Evolutionary conservation across 2,888 invertebrate genomes (phyloP).

Genomic region (Hypomecis atomaria): DNA sequence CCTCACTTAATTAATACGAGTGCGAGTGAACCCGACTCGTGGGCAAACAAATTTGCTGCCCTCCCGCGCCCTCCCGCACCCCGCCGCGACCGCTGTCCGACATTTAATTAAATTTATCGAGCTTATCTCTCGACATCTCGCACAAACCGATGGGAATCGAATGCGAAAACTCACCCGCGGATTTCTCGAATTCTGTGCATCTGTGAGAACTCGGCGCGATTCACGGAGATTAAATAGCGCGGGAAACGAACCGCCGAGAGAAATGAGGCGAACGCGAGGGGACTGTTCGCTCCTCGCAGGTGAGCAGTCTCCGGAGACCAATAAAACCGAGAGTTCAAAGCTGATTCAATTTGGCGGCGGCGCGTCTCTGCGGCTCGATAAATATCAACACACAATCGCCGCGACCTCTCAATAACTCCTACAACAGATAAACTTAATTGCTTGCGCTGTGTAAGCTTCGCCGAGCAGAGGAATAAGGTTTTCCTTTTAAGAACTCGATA

Average conservation of each 20-base stretch:
- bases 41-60: conserved; percentile 73
- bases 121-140: conserved; percentile 74
- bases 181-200: conserved; percentile 70
- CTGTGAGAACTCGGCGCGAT: conserved; percentile 63
- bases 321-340: conserved; percentile 60
- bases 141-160: conserved; percentile 71
- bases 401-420: conserved; percentile 25
- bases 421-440: conserved; percentile 17
- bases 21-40: conserved; percentile 58
- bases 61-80: conserved; percentile 38
- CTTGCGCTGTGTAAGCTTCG: conserved; percentile 6
- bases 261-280: conserved; percentile 52
- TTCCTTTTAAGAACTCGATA: background rate
- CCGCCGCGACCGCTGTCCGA: conserved; percentile 47
- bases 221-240: conserved; percentile 47
- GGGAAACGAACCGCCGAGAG: conserved; percentile 49
- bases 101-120: conserved; percentile 82
- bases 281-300: conserved; percentile 43
- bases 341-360: conserved; percentile 48
- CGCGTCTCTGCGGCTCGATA: conserved; percentile 27
- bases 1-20: conserved; percentile 73
- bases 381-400: conserved; percentile 23
- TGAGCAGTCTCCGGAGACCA: conserved; percentile 57
- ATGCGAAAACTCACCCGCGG: conserved; percentile 60
- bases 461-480: background rate